phyloP scores from a whole-genome alignment of 1,140 invertebrate genomes.

The Aphaenogaster ashmeadi region DNA sequence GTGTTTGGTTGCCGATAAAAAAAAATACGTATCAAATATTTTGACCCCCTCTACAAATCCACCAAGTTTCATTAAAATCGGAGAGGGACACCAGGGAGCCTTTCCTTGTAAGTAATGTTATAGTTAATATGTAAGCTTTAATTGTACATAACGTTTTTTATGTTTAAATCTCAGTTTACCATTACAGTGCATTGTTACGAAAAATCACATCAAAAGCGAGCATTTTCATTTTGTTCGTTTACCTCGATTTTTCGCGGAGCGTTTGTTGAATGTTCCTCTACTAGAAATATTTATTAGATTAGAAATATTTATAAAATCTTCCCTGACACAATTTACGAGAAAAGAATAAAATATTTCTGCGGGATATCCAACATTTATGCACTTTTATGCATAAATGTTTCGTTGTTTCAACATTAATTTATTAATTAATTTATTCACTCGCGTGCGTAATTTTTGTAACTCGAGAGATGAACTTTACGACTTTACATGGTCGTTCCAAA shows the following conservation, averaged over 20 bases:
- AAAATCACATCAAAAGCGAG: neutral
- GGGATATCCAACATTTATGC: neutral
- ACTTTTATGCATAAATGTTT: neutral
- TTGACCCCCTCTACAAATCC: too few relatives aligned
- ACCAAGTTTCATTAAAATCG: too few relatives aligned
- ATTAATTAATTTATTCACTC: neutral
- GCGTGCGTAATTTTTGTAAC: neutral
- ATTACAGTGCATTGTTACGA: neutral
- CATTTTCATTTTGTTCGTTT: neutral
- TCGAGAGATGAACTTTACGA: neutral
- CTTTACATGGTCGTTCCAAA: neutral
- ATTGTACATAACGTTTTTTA: neutral
- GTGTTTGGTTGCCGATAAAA: too few relatives aligned
- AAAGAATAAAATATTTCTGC: neutral
- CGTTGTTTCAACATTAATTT: neutral
- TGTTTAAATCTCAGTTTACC: neutral
- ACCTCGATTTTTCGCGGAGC: neutral
- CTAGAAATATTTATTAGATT: conserved; percentile 13
- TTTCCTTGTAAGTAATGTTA: neutral
- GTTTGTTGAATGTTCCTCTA: neutral
- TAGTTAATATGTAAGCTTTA: neutral
- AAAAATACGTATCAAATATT: too few relatives aligned
- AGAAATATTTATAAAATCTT: conserved; percentile 16
- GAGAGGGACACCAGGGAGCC: too few relatives aligned
- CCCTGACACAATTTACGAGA: neutral